Base-by-base conservation (phyloP, 2,113 vertebrate species). In the Platanista minor region DNA sequence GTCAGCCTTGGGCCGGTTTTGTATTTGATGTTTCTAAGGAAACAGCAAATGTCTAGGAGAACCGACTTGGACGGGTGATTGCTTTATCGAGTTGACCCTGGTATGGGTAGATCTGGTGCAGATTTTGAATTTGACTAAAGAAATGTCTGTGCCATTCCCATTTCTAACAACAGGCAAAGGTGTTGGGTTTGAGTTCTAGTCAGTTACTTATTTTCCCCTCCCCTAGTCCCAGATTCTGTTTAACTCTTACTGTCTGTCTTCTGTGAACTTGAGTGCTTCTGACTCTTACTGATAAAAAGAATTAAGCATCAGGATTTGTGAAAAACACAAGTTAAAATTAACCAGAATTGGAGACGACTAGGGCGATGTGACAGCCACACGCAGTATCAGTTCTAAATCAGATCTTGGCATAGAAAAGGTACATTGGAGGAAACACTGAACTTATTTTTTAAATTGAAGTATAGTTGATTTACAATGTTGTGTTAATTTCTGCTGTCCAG, bases 11-110 rank as follows among this genome's bases (percentile, higher is more conserved):
- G 91, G 31, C 57, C 18, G 2, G 36, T 96, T 96, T 95, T 84
- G 36, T 83, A n/a, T 93, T 94, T 95, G 59, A 71, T 78, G 23
- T 94, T 97, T 62, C 29, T 25, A 96, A 71, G 74, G 94, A 96
- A 96, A 92, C 31, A 52, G 91, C 66, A 92, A 21, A 52, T 84
- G 67, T 92, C 61, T 95, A n/a, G 39, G 59, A 94, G 78, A 69
- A 74, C 11, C 88, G 81, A 61, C 15, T 95, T 52, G 6, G 29
- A 18, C 3, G 20, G 59, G 54, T 69, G 43, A n/a, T 62, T 88
- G 96, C 46, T 81, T 85, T 59, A 89, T 84, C 62, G 88, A n/a
- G 25, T 52, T 92, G 87, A 87, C 84, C 59, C 43, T 81, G 72
- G 36, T 62, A 6, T 57, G 54, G 29, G 41, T 93, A 25, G 17